These are phyloP conservation scores for Cyprinus carpio DNA, from an alignment of 2,113 vertebrate genomes.

Conservation along the genomic window DNA sequence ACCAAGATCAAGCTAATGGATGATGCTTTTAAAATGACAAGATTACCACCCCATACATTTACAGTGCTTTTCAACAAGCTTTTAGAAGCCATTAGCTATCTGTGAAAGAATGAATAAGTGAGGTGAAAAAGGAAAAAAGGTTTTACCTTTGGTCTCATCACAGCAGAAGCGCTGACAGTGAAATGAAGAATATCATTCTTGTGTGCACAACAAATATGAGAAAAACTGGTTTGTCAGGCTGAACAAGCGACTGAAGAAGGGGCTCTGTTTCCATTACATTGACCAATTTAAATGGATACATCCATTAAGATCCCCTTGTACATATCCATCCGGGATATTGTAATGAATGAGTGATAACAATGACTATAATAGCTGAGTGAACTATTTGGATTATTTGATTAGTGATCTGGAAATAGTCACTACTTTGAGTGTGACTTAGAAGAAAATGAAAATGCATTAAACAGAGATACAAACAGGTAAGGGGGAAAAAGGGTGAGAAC, in stretches of 20 bases:
- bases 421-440: not conserved
- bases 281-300: not conserved
- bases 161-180: not conserved
- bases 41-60: constrained; percentile 26
- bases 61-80: constrained; percentile 13
- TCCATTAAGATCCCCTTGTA: not conserved
- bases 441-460: not conserved
- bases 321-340: not conserved
- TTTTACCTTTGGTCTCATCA: constrained; percentile 22
- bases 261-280: constrained; percentile 11
- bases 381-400: not conserved
- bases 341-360: not conserved
- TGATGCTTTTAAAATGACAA: constrained; percentile 40
- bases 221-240: constrained; percentile 31
- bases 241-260: constrained; percentile 30
- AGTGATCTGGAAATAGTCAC: not conserved
- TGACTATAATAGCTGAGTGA: not conserved
- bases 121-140: not conserved
- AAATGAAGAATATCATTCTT: constrained; percentile 1
- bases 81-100: constrained; percentile 40
- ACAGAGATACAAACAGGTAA: no score
- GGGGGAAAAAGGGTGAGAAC: no score
- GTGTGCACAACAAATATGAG: constrained; percentile 26
- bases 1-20: constrained; percentile 24
- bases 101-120: constrained; percentile 20